Conservation (phyloP, 2,113 vertebrate species). For the Fregata magnificens region DNA sequence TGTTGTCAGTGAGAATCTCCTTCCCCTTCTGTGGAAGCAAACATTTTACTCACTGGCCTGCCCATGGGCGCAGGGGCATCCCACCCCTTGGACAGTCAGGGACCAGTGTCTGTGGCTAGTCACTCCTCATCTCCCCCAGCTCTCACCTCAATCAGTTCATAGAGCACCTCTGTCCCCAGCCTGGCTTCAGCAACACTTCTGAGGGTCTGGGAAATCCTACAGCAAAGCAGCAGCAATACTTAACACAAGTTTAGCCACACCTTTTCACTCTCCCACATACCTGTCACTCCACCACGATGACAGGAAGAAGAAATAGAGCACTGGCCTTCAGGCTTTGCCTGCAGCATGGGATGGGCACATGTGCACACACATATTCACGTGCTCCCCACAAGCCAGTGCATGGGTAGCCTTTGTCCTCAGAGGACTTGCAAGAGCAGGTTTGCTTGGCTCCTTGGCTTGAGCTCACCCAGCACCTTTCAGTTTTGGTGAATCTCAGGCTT, state of each 20-base stretch:
- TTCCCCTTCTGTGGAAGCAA: slow-evolving; percentile 86
- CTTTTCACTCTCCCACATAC: background rate
- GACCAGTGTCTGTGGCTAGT: background rate
- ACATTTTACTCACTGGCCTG: background rate
- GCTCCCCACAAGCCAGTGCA: background rate
- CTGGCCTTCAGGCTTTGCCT: background rate
- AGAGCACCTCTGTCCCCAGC: slow-evolving; percentile 76
- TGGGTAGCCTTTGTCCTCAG: background rate
- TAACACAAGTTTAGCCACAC: background rate
- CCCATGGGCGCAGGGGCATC: background rate
- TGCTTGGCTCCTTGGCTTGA: background rate
- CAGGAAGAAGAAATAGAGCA: background rate
- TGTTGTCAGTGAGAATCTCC: slow-evolving; percentile 96
- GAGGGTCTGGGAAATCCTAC: slow-evolving; percentile 75
- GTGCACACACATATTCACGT: fast-evolving
- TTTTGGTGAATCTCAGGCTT: background rate
- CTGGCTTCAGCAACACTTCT: slow-evolving; percentile 60
- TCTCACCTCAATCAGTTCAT: slow-evolving; percentile 82
- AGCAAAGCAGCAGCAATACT: background rate
- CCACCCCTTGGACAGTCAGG: background rate
- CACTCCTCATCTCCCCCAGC: background rate
- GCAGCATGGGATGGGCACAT: background rate
- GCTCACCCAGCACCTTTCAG: background rate
- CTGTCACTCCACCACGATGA: background rate
- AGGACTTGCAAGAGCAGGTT: background rate